A percentile compares a stretch with the other conserved stretches of the same genome.
Evolutionary conservation across 2,113 vertebrate species (phyloP).

Genomic region (Mastomys natalensis): DNA sequence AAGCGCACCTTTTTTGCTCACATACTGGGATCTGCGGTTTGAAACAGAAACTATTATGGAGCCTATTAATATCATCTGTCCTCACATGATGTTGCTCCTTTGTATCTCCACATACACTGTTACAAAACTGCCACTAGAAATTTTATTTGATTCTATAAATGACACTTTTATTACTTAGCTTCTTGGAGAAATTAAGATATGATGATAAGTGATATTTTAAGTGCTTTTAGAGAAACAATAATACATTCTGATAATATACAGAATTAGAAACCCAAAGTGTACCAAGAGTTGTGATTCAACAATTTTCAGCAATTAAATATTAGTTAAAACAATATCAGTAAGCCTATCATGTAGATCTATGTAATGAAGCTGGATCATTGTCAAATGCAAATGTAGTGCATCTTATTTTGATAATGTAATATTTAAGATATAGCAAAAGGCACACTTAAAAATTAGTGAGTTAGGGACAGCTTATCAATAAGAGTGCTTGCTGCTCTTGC

Average conservation of each 20-base stretch:
- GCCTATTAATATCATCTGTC: conserved; percentile 41
- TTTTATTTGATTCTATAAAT: conserved; percentile 61
- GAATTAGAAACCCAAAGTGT: conserved; percentile 22
- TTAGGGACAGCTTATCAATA: too few species aligned
- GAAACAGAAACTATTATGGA: conserved; percentile 53
- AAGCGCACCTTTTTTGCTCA: neutral
- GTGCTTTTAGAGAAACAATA: conserved; percentile 24
- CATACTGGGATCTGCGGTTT: neutral
- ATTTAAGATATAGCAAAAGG: neutral
- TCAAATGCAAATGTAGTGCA: neutral
- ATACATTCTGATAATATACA: neutral
- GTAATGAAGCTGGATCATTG: conserved; percentile 23
- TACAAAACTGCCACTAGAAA: conserved; percentile 13
- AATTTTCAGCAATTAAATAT: conserved; percentile 30
- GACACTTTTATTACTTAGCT: conserved; percentile 59
- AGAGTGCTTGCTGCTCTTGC: neutral
- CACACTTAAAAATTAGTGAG: neutral
- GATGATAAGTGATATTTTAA: conserved; percentile 48
- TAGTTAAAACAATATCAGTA: neutral
- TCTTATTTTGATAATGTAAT: neutral
- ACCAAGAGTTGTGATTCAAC: neutral
- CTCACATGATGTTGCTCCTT: conserved; percentile 61
- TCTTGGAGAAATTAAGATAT: conserved; percentile 52
- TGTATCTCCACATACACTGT: conserved; percentile 48
- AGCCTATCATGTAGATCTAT: neutral